Evolutionary conservation across 1,140 invertebrate species (phyloP).

Genomic region (Phocides pigmalion): DNA sequence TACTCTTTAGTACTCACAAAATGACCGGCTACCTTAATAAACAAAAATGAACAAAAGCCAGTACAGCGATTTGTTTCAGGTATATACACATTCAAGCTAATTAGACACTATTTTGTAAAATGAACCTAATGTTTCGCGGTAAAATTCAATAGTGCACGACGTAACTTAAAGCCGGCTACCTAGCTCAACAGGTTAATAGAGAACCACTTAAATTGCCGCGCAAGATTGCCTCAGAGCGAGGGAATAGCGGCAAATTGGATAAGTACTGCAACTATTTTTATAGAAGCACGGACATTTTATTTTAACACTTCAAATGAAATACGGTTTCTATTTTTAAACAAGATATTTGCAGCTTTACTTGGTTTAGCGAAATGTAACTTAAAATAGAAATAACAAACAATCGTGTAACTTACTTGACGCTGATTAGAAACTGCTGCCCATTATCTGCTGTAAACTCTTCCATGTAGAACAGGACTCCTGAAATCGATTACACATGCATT

Average conservation of each 20-base stretch:
- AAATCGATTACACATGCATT: too few relatives aligned
- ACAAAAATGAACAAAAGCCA: too few relatives aligned
- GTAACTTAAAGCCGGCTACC: background rate
- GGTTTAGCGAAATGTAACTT: too few relatives aligned
- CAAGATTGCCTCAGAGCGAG: constrained; percentile 22
- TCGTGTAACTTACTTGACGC: too few relatives aligned
- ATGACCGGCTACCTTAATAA: too few relatives aligned
- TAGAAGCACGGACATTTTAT: constrained; percentile 19
- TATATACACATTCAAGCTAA: too few relatives aligned
- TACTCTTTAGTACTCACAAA: too few relatives aligned
- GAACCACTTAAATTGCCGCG: constrained; percentile 27
- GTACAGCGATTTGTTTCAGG: too few relatives aligned
- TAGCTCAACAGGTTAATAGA: constrained; percentile 28
- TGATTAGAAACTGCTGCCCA: too few relatives aligned
- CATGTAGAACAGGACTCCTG: too few relatives aligned
- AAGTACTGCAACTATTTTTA: constrained; percentile 24
- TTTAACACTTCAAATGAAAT: constrained; percentile 21
- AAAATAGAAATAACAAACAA: too few relatives aligned
- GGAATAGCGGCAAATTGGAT: constrained; percentile 28
- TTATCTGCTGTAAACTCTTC: too few relatives aligned
- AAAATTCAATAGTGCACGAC: constrained; percentile 4
- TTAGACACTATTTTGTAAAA: background rate
- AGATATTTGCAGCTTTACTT: background rate
- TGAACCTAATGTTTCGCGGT: background rate
- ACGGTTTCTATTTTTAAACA: background rate